These are phyloP conservation scores for Andrena hattorfiana DNA, from an alignment of 2,888 invertebrate species.

Conservation along the genomic window DNA sequence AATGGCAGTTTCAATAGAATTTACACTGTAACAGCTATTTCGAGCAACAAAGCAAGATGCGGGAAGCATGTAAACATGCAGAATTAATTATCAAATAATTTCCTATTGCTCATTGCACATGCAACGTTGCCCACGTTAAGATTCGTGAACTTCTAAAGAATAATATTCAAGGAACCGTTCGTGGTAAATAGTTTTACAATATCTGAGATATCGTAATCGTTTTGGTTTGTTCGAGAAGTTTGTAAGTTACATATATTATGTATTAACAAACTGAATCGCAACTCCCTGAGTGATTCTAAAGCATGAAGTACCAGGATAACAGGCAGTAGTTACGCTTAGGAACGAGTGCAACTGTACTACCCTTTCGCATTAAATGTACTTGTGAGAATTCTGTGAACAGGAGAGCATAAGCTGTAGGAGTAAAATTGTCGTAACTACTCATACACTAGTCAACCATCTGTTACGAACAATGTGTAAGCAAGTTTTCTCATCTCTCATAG, in stretches of 20 bases:
- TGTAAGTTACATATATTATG: neutral
- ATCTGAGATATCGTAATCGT: neutral
- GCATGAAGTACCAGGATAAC: constrained; percentile 32
- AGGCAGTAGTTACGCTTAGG: neutral
- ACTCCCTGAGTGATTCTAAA: constrained; percentile 44
- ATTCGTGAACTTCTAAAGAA: neutral
- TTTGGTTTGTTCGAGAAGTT: neutral
- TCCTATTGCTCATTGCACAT: neutral
- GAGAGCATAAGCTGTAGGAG: constrained; percentile 16
- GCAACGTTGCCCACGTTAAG: neutral
- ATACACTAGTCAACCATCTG: constrained; percentile 17
- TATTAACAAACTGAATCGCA: constrained; percentile 25
- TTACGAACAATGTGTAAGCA: constrained; percentile 33
- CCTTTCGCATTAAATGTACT: constrained; percentile 22
- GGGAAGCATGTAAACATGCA: neutral
- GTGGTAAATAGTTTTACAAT: neutral
- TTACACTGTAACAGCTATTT: neutral
- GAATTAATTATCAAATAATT: neutral
- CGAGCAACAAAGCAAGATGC: neutral
- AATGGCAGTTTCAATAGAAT: neutral
- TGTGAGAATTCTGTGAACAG: constrained; percentile 28
- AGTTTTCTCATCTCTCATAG: constrained; percentile 26
- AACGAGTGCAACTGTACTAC: neutral
- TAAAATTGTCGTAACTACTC: constrained; percentile 13
- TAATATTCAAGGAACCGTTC: neutral